A percentile compares a stretch with the other conserved stretches of the same genome.
These are phyloP conservation scores for Tinamus major DNA, from an alignment of 2,797 vertebrate species.

Conservation along the genomic window DNA sequence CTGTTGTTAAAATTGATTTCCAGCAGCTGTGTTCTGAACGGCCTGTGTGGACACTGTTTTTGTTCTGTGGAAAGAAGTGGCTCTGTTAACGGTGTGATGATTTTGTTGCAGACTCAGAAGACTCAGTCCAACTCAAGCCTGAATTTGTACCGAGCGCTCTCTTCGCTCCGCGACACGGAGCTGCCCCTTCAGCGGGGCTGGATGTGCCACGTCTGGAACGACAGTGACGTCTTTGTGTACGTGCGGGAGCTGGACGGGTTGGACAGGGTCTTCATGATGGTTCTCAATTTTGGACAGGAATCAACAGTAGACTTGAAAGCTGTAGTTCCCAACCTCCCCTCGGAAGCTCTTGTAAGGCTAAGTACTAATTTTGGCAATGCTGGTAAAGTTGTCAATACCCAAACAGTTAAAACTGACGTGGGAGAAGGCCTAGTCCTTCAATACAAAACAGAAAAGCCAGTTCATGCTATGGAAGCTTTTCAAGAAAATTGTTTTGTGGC, in stretches of 20 bases:
- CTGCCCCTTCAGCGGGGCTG: constrained; percentile 89
- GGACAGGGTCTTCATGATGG: constrained; percentile 84
- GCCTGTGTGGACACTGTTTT: rapidly evolving
- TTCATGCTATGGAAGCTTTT: constrained; percentile 78
- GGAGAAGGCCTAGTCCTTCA: constrained; percentile 91
- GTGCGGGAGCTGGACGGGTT: constrained; percentile 91
- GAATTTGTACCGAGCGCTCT: constrained; percentile 86
- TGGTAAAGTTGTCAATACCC: constrained; percentile 75
- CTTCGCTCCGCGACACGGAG: constrained; percentile 80
- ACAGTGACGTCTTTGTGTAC: constrained; percentile 83
- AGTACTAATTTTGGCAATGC: constrained; percentile 80
- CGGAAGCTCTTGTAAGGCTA: constrained; percentile 78
- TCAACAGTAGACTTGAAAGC: constrained; percentile 80
- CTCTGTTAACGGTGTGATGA: neutral
- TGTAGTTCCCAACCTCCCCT: constrained; percentile 80
- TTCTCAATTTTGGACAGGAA: constrained; percentile 90
- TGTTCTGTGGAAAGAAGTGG: neutral
- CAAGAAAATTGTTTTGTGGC: constrained; percentile 87
- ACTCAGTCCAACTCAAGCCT: constrained; percentile 80
- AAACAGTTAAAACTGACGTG: constrained; percentile 75
- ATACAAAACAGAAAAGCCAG: constrained; percentile 79
- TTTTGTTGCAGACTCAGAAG: constrained; percentile 83
- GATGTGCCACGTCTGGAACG: constrained; percentile 88
- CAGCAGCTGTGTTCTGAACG: rapidly evolving
- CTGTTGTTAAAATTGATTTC: rapidly evolving